phyloP scores from a whole-genome alignment of 2,797 vertebrate genomes.

The Linurgus olivaceus region DNA sequence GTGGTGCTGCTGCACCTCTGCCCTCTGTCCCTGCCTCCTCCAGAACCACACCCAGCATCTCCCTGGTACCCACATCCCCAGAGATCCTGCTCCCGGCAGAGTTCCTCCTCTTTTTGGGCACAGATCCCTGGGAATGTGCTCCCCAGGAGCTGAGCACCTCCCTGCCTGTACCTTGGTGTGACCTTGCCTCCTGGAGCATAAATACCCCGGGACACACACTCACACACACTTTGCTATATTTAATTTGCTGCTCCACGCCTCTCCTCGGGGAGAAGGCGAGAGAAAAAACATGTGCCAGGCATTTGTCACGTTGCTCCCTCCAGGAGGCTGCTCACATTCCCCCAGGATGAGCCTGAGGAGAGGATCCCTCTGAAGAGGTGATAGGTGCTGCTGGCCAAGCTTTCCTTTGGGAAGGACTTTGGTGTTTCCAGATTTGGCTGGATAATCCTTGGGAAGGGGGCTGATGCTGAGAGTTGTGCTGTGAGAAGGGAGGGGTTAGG shows the following conservation, averaged over 20 bases:
- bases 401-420: neutral
- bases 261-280: slow-evolving; percentile 9
- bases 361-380: neutral
- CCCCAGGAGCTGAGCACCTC: neutral
- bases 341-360: neutral
- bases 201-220: neutral
- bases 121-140: fast-evolving
- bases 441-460: neutral
- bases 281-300: slow-evolving; percentile 30
- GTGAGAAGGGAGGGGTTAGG: neutral
- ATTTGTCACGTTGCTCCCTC: neutral
- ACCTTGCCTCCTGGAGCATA: neutral
- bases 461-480: neutral
- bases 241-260: slow-evolving; percentile 28
- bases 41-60: neutral
- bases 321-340: slow-evolving; percentile 13
- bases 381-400: neutral
- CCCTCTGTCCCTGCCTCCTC: neutral
- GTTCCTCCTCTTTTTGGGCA: neutral
- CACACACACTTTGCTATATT: neutral
- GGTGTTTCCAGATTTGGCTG: neutral
- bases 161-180: neutral
- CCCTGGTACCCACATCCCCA: neutral
- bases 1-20: neutral
- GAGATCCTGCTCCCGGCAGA: neutral